phyloP scores from a whole-genome alignment of 2,113 vertebrate genomes.

The Sylvietta virens region DNA sequence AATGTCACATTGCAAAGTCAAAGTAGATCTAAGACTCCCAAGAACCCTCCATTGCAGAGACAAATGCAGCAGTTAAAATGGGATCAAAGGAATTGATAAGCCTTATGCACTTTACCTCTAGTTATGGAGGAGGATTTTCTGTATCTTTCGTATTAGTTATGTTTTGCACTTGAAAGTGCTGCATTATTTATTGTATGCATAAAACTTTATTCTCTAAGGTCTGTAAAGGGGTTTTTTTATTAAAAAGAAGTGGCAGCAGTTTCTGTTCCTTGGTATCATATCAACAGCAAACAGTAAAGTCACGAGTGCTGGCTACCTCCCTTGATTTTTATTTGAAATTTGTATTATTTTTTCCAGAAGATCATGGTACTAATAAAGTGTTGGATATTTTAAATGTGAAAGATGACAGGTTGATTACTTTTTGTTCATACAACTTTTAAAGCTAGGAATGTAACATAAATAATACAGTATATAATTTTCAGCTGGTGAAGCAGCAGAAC shows the following conservation, averaged over 20 bases:
- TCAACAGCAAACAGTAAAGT: background rate
- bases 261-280: background rate
- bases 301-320: background rate
- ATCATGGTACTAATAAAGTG: background rate
- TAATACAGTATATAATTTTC: background rate
- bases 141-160: background rate
- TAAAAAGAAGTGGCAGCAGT: background rate
- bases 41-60: background rate
- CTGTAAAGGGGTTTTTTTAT: background rate
- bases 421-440: background rate
- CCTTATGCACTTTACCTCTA: background rate
- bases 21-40: background rate
- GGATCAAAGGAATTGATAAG: background rate
- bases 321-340: background rate
- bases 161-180: constrained; percentile 2
- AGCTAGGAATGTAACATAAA: background rate
- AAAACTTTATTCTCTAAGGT: background rate
- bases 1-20: background rate
- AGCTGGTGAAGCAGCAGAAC: background rate
- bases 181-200: background rate
- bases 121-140: background rate
- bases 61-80: background rate
- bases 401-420: background rate
- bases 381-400: background rate
- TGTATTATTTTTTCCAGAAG: background rate